Percentiles rank a stretch among this genome's conserved stretches.
Conservation (phyloP, 1,140 invertebrate genomes). For the Drosophila pectinifera region DNA sequence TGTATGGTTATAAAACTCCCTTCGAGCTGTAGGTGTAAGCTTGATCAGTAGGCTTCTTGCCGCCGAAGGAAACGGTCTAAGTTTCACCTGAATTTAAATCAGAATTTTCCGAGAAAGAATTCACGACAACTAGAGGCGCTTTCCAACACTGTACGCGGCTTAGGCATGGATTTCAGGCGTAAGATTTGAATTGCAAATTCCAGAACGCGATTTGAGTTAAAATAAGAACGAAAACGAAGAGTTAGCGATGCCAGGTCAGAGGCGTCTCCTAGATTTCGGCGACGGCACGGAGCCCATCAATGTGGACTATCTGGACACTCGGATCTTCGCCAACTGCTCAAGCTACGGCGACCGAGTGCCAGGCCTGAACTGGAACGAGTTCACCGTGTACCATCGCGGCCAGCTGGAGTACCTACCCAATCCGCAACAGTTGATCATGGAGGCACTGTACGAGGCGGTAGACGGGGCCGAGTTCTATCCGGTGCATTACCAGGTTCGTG, state of each 20-base stretch:
- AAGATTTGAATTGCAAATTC: conserved; percentile 9
- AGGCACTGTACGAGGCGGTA: conserved; percentile 45
- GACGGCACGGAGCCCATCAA: conserved; percentile 40
- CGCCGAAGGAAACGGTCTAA: background rate
- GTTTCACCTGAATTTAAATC: background rate
- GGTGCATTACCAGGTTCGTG: conserved; percentile 53
- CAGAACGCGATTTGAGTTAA: background rate
- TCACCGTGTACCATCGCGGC: conserved; percentile 43
- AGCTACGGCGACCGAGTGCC: conserved; percentile 34
- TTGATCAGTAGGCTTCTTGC: background rate
- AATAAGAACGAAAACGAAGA: background rate
- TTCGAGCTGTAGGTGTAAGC: too few species aligned
- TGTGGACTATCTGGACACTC: conserved; percentile 38
- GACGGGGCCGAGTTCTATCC: conserved; percentile 59
- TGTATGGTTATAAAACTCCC: background rate
- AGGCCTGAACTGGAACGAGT: conserved; percentile 56
- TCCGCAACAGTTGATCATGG: conserved; percentile 38
- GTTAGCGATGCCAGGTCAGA: conserved; percentile 20
- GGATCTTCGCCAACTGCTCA: conserved; percentile 29
- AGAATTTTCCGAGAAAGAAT: background rate
- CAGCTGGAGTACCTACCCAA: conserved; percentile 30
- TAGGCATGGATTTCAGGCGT: background rate
- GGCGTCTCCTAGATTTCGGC: conserved; percentile 38
- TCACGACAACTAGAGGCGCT: background rate
- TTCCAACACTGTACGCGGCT: conserved; percentile 2